Base-by-base conservation (phyloP, 64 coral and sea anemone genomes). In the Actinia equina region DNA sequence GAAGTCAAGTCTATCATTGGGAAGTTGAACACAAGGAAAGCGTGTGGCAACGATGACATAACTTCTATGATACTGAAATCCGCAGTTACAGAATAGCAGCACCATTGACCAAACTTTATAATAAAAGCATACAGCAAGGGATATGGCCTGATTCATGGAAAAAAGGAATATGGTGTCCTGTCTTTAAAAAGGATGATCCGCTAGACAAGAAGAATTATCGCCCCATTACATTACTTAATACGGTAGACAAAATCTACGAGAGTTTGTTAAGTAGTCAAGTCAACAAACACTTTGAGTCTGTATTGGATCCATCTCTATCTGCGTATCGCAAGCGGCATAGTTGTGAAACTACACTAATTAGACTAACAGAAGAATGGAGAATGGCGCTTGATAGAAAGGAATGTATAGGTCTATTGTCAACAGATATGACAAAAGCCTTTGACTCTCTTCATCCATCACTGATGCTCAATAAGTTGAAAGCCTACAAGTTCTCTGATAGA, bases 181-280 rank as follows among this genome's bases (percentile, higher is more conserved):
- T 88, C 8, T 88, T 63, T 88, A 87, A 93, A 93, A 91, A 93
- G 84, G 86, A 87, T 49, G 86, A 88, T 43, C 84, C 42, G 30
- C 81, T 62, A 22, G 80, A 80, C 12, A 82, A 37, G 41, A 49
- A 85, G n/a, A 93, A 93, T 63, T 93, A 93, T 54, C 76, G 91
- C 52, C 91, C 91, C 11, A 53, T 88, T 78, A 93, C 86, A 15
- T 53, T 93, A 52, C 55, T 88, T 17, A 51, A 79, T 16, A 84
- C 62, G 13, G 65, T 62, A 22, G 84, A 62, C n/a, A 88, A 88
- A 54, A 82, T 93, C 22, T 88, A 85, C 8, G 91, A 93, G 52
- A 46, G 43, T 14, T 17, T 93, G 56, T n/a, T 93, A n/a, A 55
- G 86, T 25, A 85, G 84, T 52, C 80, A 93, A 79, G 20, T 93